Base-by-base conservation (phyloP, 35 echinoderm and acorn worm species). In the Ophioderma brevispina region DNA sequence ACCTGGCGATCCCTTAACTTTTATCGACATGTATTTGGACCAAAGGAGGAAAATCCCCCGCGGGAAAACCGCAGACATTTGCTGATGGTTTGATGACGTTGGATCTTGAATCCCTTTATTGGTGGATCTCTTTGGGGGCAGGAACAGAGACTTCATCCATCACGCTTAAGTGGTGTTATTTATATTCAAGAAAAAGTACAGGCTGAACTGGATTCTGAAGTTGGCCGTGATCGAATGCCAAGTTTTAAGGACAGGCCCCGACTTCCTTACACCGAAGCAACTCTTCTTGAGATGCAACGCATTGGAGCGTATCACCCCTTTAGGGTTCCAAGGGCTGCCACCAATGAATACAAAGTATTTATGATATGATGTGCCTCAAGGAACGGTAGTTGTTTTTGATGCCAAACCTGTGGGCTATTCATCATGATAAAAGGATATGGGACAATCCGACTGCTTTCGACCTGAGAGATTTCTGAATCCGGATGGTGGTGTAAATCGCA, bases 211-310 rank as follows among this genome's bases (percentile, higher is more conserved):
- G 84, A 92, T 50, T 11, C 76, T 23, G 40, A 36, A 25, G 76
- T 92, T 8, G 90, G 90, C 17, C 1, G 14, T 37, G 90, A 78
- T 34, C 34, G 75, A 32, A 36, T 82, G 52, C 88, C 88, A 4
- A 83, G 79, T 41, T 31, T 82, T 13, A 18, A 25, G 31, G 79
- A 90, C 38, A 82, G 34, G 40, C 25, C 79, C 38, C 75, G 76
- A 2, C 76, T 90, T 38, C 89, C 89, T 19, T 91, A 91, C 76
- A 95, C 94, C 0, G 34, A 95, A 28, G 94, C 94, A 37, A 78
- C 81, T 18, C 41, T 95, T 21, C 77, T 95, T 3, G 94, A 95
- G 32, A 80, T 95, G 13, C 86, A 87, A 70, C 56, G 89, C 34
- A 87, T 43, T 35, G 59, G 78, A 0, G 42, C n/a, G 77, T 19